Percentiles rank a stretch among this genome's conserved stretches.
Evolutionary conservation across 92 coral and sea anemone genomes (phyloP).

Genomic region (Micromussa lordhowensis): DNA sequence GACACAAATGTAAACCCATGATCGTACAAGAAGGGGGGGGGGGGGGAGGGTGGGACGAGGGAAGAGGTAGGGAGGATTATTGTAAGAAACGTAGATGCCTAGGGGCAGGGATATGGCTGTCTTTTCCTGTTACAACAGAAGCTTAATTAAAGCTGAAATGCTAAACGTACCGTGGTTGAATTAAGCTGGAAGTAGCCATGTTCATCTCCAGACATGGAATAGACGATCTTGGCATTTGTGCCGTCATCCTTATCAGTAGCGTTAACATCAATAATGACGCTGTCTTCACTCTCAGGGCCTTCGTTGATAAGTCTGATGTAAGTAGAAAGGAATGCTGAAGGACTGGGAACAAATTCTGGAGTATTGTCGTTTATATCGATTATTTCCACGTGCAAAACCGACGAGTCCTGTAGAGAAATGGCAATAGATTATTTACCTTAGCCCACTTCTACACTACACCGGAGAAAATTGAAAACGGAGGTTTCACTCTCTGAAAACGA

Average conservation of each 20-base stretch:
- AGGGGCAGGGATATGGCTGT: too few relatives aligned
- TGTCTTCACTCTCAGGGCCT: slow-evolving; percentile 67
- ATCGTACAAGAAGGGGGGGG: too few relatives aligned
- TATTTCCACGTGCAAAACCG: slow-evolving; percentile 68
- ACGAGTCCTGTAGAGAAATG: slow-evolving; percentile 44
- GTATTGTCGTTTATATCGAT: slow-evolving; percentile 83
- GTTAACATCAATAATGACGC: slow-evolving; percentile 68
- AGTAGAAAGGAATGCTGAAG: slow-evolving; percentile 51
- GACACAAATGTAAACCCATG: too few relatives aligned
- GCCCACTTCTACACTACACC: too few relatives aligned
- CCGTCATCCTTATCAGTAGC: slow-evolving; percentile 94
- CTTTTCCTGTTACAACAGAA: too few relatives aligned
- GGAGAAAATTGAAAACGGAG: too few relatives aligned
- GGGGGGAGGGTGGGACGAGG: too few relatives aligned
- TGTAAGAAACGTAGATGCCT: too few relatives aligned
- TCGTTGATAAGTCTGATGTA: slow-evolving; percentile 60
- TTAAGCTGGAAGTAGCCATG: slow-evolving; percentile 66
- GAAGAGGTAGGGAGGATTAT: too few relatives aligned
- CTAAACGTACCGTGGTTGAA: slow-evolving; percentile 64
- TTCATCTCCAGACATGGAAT: slow-evolving; percentile 76
- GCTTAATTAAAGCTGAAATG: not conserved
- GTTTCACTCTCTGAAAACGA: too few relatives aligned
- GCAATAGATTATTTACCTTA: too few relatives aligned
- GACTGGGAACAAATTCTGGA: slow-evolving; percentile 77
- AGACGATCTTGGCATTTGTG: slow-evolving; percentile 68